phyloP scores from a whole-genome alignment of 2,113 vertebrate species.

The Hypanus sabinus region DNA sequence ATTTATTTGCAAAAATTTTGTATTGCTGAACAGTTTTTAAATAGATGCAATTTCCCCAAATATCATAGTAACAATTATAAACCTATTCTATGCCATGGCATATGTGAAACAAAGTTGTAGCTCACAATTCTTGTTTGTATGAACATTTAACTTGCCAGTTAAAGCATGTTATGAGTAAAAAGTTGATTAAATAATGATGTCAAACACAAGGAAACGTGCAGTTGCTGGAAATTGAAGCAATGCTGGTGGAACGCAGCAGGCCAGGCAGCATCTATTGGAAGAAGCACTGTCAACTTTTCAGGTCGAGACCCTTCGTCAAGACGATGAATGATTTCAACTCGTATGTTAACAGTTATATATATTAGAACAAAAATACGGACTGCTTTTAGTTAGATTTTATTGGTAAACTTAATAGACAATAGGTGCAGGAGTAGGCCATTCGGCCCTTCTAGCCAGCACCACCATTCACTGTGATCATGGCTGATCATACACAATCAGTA shows the following conservation, averaged over 20 bases:
- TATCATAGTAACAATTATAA: not conserved
- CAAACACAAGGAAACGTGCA: too few species aligned
- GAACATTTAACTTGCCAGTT: not conserved
- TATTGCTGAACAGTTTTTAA: not conserved
- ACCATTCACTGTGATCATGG: too few species aligned
- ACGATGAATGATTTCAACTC: not conserved
- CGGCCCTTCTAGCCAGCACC: too few species aligned
- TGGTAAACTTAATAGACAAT: not conserved
- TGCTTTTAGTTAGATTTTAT: not conserved
- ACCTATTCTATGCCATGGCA: not conserved
- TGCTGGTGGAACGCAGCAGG: too few species aligned
- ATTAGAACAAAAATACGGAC: not conserved
- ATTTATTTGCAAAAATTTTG: not conserved
- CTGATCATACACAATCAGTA: too few species aligned
- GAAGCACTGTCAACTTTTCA: too few species aligned
- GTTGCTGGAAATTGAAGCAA: too few species aligned
- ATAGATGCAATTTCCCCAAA: not conserved
- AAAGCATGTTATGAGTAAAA: not conserved
- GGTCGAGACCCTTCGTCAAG: too few species aligned
- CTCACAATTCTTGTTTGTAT: not conserved
- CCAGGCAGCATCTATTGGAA: too few species aligned
- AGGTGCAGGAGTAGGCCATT: too few species aligned
- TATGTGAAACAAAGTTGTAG: not conserved
- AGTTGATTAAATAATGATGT: not conserved
- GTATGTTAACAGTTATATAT: not conserved